Percentiles rank a stretch among this genome's conserved stretches.
phyloP scores from a whole-genome alignment of 2,113 vertebrate species.

The Paramisgurnus dabryanus region DNA sequence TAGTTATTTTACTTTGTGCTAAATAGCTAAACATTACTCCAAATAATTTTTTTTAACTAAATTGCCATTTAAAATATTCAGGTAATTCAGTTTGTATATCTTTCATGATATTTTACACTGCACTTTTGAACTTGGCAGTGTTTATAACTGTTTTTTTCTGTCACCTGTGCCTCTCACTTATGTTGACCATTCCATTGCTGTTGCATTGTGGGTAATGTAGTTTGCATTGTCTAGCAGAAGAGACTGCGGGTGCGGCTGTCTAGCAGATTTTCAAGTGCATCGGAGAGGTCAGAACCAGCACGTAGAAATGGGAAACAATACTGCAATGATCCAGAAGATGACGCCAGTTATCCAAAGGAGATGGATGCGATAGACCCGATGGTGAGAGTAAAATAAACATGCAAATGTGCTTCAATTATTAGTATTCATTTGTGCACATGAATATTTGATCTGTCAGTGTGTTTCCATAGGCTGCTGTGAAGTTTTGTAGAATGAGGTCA shows the following conservation, averaged over 20 bases:
- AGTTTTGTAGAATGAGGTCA: constrained; percentile 39
- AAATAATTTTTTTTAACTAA: too few species aligned
- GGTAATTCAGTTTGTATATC: too few species aligned
- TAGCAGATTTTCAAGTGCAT: constrained; percentile 44
- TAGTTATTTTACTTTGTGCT: neutral
- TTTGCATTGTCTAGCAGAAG: constrained; percentile 45
- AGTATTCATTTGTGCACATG: too few species aligned
- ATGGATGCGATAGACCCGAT: neutral
- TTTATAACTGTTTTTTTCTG: too few species aligned
- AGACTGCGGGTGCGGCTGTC: constrained; percentile 58
- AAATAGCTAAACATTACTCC: too few species aligned
- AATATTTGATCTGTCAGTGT: neutral
- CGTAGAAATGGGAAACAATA: constrained; percentile 3
- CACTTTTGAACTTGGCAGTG: neutral
- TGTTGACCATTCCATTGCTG: neutral
- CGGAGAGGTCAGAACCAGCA: neutral
- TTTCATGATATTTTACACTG: neutral
- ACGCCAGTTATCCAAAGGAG: neutral
- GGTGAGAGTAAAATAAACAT: constrained; percentile 5
- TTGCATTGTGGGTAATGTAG: constrained; percentile 6
- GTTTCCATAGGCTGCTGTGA: constrained; percentile 29
- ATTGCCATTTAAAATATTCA: too few species aligned
- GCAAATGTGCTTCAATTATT: neutral
- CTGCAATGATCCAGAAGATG: constrained; percentile 38
- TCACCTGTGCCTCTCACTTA: too few species aligned